Percentiles rank a stretch among this genome's conserved stretches.
These are phyloP conservation scores for Vultur gryphus DNA, from an alignment of 2,797 vertebrate genomes.

Conservation along the genomic window DNA sequence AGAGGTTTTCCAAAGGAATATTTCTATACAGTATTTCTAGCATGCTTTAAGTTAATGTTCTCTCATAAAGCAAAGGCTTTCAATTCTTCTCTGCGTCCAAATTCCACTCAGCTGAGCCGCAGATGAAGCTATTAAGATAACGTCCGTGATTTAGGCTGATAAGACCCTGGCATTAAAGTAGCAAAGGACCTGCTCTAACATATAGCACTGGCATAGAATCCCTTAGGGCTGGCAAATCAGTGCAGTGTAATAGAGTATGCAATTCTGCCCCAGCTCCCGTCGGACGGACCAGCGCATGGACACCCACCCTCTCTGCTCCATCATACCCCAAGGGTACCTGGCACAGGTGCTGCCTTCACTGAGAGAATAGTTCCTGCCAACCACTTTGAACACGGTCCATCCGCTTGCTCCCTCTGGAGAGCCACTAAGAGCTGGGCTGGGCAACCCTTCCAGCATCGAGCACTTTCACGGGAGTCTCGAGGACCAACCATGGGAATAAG, in stretches of 20 bases:
- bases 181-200: not conserved
- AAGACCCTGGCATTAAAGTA: not conserved
- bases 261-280: not conserved
- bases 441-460: not conserved
- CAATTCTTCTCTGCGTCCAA: not conserved
- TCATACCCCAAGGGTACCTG: not conserved
- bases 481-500: not conserved
- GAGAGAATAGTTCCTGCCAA: not conserved
- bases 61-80: not conserved
- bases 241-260: not conserved
- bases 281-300: fast-evolving
- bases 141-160: not conserved
- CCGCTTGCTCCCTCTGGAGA: not conserved
- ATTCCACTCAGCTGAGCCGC: not conserved
- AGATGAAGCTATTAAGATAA: not conserved
- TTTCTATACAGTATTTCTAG: not conserved
- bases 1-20: not conserved
- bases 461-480: fast-evolving
- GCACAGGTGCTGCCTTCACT: not conserved
- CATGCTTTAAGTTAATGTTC: not conserved
- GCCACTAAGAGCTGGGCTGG: not conserved
- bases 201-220: not conserved
- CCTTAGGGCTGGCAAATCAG: not conserved
- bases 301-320: not conserved
- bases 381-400: not conserved